phyloP scores from a whole-genome alignment of 2,113 vertebrate genomes.

The Heterochromis multidens region DNA sequence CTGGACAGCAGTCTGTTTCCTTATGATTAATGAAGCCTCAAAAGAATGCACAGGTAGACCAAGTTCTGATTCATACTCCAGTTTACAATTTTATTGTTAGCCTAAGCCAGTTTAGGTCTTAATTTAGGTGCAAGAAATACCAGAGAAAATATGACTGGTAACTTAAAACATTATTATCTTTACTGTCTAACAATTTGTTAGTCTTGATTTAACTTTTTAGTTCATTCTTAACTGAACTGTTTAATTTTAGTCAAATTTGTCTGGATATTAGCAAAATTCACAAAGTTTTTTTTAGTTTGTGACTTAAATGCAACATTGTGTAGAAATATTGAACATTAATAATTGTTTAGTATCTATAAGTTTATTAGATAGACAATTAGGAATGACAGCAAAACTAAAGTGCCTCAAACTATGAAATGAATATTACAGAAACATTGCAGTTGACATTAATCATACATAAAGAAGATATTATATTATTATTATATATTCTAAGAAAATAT shows the following conservation, averaged over 20 bases:
- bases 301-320: too few species aligned
- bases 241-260: neutral
- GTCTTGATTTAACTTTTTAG: neutral
- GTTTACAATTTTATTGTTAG: neutral
- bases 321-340: too few species aligned
- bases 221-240: neutral
- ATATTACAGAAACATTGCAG: rapidly evolving
- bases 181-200: neutral
- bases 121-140: neutral
- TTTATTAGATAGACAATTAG: neutral
- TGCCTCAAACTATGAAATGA: neutral
- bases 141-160: neutral
- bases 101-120: neutral
- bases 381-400: neutral
- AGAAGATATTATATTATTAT: too few species aligned
- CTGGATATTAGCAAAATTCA: neutral
- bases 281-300: too few species aligned
- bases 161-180: neutral
- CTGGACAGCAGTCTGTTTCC: conserved; percentile 39
- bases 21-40: conserved; percentile 38
- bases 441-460: neutral
- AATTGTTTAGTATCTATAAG: neutral
- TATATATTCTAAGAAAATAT: too few species aligned
- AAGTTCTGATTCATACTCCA: neutral
- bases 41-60: conserved; percentile 61